Evolutionary conservation across 92 coral and sea anemone species (phyloP).

Genomic region (Parazoanthus swiftii): DNA sequence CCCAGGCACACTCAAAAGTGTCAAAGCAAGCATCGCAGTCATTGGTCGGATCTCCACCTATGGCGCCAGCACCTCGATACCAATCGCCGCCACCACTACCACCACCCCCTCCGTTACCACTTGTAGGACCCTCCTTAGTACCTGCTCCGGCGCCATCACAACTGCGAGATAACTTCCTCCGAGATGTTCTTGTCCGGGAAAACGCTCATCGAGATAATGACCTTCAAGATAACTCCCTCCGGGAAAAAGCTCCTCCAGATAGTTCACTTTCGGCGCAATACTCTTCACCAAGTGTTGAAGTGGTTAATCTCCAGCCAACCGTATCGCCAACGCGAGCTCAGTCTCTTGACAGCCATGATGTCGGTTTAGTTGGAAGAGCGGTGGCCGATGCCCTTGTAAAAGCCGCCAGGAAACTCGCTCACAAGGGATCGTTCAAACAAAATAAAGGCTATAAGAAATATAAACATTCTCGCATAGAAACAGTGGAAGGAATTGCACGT

Average conservation of each 20-base stretch:
- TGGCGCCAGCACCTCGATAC: conserved; percentile 16
- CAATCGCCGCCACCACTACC: neutral
- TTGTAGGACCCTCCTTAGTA: neutral
- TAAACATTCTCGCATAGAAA: conserved; percentile 32
- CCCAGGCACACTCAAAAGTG: conserved; percentile 27
- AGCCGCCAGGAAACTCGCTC: conserved; percentile 35
- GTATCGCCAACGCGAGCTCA: neutral
- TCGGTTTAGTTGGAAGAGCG: conserved; percentile 12
- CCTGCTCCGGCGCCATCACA: conserved; percentile 16
- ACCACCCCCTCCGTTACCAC: neutral
- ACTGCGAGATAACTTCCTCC: conserved; percentile 5
- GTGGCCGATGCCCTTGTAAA: conserved; percentile 32
- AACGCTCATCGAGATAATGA: conserved; percentile 3
- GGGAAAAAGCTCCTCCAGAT: neutral
- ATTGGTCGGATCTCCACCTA: conserved; percentile 12
- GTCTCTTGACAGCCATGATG: conserved; percentile 17
- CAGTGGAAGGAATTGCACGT: conserved; percentile 19
- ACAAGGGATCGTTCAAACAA: neutral
- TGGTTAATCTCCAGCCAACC: conserved; percentile 9
- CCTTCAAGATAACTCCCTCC: neutral
- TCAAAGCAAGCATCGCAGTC: conserved; percentile 19
- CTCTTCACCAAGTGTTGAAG: conserved; percentile 17
- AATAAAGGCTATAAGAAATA: neutral
- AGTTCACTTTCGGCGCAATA: neutral
- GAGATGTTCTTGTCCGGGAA: neutral